Evolutionary conservation across 1,140 invertebrate genomes (phyloP).

Genomic region (Teleogryllus occipitalis): DNA sequence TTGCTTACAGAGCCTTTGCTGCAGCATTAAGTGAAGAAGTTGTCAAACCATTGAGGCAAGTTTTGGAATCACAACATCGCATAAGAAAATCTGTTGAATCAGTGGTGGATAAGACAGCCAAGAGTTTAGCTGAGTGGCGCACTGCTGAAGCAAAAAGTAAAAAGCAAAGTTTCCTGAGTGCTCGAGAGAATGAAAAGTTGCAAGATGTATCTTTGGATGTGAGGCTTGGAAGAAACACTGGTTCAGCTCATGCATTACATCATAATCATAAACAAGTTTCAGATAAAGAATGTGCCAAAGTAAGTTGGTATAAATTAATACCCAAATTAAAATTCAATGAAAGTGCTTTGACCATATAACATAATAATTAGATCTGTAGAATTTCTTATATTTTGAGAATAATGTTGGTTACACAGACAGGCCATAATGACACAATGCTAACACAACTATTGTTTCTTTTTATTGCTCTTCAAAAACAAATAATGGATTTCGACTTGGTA

Average conservation of each 20-base stretch:
- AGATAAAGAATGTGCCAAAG: constrained; percentile 60
- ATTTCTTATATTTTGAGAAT: background rate
- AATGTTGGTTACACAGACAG: background rate
- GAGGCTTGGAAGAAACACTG: constrained; percentile 31
- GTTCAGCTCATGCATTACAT: constrained; percentile 26
- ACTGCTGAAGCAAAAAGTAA: constrained; percentile 76
- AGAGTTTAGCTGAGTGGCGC: constrained; percentile 74
- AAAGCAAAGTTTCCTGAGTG: constrained; percentile 71
- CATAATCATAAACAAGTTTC: constrained; percentile 40
- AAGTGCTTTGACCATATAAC: background rate
- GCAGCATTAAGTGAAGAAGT: constrained; percentile 74
- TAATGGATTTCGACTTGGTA: too few species aligned
- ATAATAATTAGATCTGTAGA: background rate
- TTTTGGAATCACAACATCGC: constrained; percentile 64
- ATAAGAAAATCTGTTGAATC: constrained; percentile 63
- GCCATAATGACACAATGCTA: background rate
- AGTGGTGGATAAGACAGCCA: constrained; percentile 77
- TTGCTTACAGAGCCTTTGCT: constrained; percentile 55
- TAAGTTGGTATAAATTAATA: constrained; percentile 27
- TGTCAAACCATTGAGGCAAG: constrained; percentile 72
- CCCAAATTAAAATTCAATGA: background rate
- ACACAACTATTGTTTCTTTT: too few species aligned
- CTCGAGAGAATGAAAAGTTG: constrained; percentile 79
- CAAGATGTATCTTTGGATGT: constrained; percentile 57
- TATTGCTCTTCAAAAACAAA: too few species aligned